Percentiles rank a stretch among this genome's conserved stretches.
These are phyloP conservation scores for Halcyon badia DNA, from an alignment of 2,797 vertebrate genomes.

Conservation along the genomic window DNA sequence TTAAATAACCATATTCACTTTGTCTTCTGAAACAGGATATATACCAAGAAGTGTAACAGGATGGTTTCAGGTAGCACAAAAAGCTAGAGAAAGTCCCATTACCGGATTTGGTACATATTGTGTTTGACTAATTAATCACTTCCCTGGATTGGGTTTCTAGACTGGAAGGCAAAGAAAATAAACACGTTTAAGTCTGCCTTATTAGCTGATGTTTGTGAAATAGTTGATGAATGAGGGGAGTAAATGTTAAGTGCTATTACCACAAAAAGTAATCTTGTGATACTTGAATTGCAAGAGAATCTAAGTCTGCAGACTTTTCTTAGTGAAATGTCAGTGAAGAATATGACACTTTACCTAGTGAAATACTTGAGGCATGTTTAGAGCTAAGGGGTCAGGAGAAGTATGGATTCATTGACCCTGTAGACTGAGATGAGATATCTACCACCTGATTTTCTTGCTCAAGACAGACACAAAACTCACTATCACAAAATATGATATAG, in stretches of 20 bases:
- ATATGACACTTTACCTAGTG: not conserved
- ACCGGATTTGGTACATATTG: rapidly evolving
- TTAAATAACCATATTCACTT: not conserved
- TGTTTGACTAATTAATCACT: constrained; percentile 23
- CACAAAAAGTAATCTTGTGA: not conserved
- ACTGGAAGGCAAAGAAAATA: constrained; percentile 28
- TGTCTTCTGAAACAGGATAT: not conserved
- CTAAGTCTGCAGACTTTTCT: not conserved
- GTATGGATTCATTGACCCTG: not conserved
- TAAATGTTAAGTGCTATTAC: constrained; percentile 15
- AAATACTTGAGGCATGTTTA: not conserved
- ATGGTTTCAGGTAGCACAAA: not conserved
- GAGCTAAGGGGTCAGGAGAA: not conserved
- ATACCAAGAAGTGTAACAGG: not conserved
- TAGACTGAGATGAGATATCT: not conserved
- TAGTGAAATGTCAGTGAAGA: not conserved
- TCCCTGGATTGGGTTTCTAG: constrained; percentile 13
- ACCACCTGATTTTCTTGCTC: not conserved
- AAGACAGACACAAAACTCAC: not conserved
- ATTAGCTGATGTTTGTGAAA: not conserved
- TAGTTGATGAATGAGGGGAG: not conserved
- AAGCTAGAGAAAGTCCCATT: not conserved
- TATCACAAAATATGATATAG: not conserved
- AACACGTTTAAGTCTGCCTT: not conserved
- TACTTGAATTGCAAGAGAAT: not conserved